Evolutionary conservation across 2,888 invertebrate genomes (phyloP), one percentile per base, ranked within the genome.

Genomic region (Endomychus coccineus): DNA sequence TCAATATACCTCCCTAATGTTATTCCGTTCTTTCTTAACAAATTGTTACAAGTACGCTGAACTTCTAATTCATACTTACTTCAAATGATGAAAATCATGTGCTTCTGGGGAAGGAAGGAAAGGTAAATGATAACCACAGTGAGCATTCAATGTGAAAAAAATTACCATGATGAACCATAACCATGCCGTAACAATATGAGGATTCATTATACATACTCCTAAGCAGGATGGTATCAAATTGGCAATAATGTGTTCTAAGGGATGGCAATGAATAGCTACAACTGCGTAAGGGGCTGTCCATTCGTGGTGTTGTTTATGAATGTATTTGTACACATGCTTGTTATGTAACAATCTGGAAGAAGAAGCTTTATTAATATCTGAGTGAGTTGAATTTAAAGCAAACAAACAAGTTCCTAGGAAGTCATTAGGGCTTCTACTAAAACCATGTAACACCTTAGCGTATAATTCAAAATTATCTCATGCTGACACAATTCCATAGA

Each of bases 201-300:
- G 80, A 7, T 83, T 80, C 71, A 83, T 74, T 13, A 82, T 56
- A 45, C 79, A 71, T 9, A 80, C 83, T 50, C 88, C 88, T 40
- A 85, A 58, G 50, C 83, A 75, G 2, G 83, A 80, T 13, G 88
- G 88, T 38, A 85, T 48, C 37, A 87, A 59, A 66, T 88, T 88
- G 27, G 84, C 82, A 44, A 86, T 71, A 36, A 85, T 67, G 60
- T 88, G 85, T 54, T 80, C 77, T 25, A 84, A 59, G 0, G 88
- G 87, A 65, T 88, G 85, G 50, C 83, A 82, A 61, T 88, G 88
- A 24, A 86, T 69, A 9, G 84, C 79, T 0, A 84, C 80, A 3
- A 87, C 77, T n/a, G 87, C 83, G 33, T 88, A 78, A 0, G 89
- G 88, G 0, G 88, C 82, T 2, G 83, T 85, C 88, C 88, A 89